Evolutionary conservation across 1,140 invertebrate genomes (phyloP).

Genomic region (Ectropis grisescens): DNA sequence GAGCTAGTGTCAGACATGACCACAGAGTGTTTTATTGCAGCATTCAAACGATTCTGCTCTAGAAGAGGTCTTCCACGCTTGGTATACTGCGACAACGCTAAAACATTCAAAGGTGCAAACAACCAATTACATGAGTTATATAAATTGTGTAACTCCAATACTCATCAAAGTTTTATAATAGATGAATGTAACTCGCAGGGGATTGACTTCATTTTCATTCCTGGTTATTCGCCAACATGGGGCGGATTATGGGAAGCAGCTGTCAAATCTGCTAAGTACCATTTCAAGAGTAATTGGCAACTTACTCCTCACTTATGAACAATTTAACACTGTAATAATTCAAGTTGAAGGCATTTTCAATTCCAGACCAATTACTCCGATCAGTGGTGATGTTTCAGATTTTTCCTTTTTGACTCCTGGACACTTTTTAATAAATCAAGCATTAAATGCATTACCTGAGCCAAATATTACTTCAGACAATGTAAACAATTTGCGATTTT

Average conservation of each 20-base stretch:
- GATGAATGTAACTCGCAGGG: background rate
- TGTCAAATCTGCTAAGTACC: background rate
- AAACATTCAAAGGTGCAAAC: slow-evolving; percentile 16
- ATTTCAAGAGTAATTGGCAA: background rate
- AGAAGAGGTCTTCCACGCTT: slow-evolving; percentile 17
- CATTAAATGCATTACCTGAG: background rate
- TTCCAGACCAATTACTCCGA: background rate
- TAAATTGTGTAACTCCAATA: too few species aligned
- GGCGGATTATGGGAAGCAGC: background rate
- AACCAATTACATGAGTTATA: slow-evolving; percentile 1
- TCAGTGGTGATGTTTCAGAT: background rate
- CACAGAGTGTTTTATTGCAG: slow-evolving; percentile 26
- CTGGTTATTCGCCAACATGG: background rate
- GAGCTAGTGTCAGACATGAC: slow-evolving; percentile 15
- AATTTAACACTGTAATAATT: background rate
- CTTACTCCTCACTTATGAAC: background rate
- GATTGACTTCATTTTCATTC: background rate
- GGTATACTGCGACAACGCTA: slow-evolving; percentile 26
- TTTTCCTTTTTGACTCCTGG: background rate
- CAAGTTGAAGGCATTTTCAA: background rate
- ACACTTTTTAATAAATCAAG: background rate
- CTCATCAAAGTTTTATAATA: background rate
- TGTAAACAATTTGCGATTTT: background rate
- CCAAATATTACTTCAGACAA: background rate
- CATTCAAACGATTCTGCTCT: slow-evolving; percentile 31